Conservation (phyloP, 2,888 invertebrate genomes). For the Ametastegia equiseti region DNA sequence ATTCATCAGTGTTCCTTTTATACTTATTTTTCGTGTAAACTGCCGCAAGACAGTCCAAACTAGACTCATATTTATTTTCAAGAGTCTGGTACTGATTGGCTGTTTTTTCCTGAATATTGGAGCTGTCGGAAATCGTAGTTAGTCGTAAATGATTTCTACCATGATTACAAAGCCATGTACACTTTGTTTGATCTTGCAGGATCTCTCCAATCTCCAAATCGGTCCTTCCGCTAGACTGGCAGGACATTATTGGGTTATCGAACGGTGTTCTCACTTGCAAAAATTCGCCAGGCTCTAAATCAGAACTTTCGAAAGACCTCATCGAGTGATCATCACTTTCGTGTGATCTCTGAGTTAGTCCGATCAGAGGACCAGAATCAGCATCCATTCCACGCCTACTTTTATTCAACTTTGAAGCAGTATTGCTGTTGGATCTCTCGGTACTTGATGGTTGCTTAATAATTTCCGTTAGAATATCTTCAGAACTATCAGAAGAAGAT, state of each 20-base stretch:
- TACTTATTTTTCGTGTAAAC: neutral
- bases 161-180: neutral
- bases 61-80: neutral
- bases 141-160: neutral
- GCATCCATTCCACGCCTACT: constrained; percentile 20
- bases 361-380: neutral
- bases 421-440: neutral
- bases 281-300: constrained; percentile 32
- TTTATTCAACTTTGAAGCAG: constrained; percentile 9
- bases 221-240: neutral
- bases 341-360: neutral
- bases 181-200: neutral
- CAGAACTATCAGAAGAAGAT: neutral
- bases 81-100: neutral
- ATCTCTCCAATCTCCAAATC: neutral
- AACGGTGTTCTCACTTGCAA: constrained; percentile 23
- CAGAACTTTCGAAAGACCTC: constrained; percentile 2
- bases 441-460: neutral
- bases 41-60: neutral
- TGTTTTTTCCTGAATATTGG: neutral
- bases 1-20: neutral
- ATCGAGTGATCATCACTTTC: neutral
- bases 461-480: neutral
- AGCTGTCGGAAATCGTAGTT: neutral
- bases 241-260: neutral